Conservation (phyloP, 37 sponge, comb jelly and placozoan genomes). For the Ephydatia muelleri region DNA sequence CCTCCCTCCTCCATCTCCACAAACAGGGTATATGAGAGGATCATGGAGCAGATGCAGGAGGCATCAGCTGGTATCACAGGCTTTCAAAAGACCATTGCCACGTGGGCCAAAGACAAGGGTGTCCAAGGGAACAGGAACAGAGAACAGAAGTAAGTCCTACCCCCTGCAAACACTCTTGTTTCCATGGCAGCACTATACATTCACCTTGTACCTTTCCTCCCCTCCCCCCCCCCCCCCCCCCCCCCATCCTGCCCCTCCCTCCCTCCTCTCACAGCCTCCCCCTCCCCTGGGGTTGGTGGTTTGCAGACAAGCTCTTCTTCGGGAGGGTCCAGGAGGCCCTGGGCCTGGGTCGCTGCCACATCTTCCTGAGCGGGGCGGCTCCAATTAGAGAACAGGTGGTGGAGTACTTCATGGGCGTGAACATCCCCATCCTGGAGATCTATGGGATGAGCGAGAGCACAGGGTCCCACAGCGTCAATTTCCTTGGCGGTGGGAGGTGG, state of each 20-base stretch:
- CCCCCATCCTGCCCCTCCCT: no score
- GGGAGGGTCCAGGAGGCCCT: constrained; percentile 35
- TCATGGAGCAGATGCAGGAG: constrained; percentile 63
- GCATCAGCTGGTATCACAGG: constrained; percentile 38
- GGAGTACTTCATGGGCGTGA: constrained; percentile 70
- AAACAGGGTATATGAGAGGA: constrained; percentile 71
- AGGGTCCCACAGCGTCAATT: constrained; percentile 68
- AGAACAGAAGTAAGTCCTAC: constrained; percentile 52
- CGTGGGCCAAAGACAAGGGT: constrained; percentile 75
- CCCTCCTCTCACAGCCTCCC: constrained; percentile 1
- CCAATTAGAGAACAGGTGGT: constrained; percentile 67
- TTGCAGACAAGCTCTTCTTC: constrained; percentile 42
- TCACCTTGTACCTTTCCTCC: neutral
- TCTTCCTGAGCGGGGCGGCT: constrained; percentile 63
- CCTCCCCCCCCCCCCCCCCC: neutral
- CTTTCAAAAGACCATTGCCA: constrained; percentile 48
- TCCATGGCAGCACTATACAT: neutral
- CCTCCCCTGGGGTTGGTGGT: constrained; percentile 55
- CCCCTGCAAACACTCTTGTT: neutral
- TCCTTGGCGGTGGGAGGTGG: constrained; percentile 48
- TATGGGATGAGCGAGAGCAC: constrained; percentile 91
- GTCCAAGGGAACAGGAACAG: constrained; percentile 71
- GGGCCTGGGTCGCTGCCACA: constrained; percentile 20
- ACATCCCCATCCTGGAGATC: constrained; percentile 79
- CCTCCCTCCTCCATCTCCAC: neutral